Evolutionary conservation across 2,797 vertebrate species (phyloP).

Genomic region (Fratercula arctica): DNA sequence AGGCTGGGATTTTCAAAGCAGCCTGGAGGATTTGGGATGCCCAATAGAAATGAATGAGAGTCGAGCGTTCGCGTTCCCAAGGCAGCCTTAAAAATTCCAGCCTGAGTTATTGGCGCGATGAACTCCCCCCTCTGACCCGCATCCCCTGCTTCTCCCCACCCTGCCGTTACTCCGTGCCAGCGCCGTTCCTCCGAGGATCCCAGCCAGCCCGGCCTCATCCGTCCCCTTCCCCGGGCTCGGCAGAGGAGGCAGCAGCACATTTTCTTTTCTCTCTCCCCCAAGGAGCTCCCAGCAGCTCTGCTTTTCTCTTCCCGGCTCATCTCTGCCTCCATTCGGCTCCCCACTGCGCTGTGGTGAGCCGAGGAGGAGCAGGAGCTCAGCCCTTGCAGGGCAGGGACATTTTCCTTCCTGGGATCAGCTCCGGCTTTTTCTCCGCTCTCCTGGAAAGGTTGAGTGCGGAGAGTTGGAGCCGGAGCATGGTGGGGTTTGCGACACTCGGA

Average conservation of each 20-base stretch:
- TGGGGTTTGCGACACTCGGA: not conserved
- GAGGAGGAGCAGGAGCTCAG: not conserved
- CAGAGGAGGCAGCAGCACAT: not conserved
- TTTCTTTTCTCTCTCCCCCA: not conserved
- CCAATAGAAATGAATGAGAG: not conserved
- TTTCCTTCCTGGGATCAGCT: not conserved
- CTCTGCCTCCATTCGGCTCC: not conserved
- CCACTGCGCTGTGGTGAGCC: not conserved
- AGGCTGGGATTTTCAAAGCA: not conserved
- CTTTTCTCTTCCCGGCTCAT: not conserved
- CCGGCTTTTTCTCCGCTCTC: not conserved
- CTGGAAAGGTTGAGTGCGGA: not conserved
- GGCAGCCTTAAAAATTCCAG: constrained; percentile 29
- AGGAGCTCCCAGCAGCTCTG: not conserved
- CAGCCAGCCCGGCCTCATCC: not conserved
- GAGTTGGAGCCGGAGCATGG: not conserved
- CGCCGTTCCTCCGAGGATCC: not conserved
- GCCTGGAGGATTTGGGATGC: not conserved
- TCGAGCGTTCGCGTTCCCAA: not conserved
- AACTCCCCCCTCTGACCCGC: not conserved
- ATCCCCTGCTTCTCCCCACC: not conserved
- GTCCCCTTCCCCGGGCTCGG: not conserved
- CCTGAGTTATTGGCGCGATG: not conserved
- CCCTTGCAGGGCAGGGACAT: not conserved
- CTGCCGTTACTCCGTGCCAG: not conserved